These are phyloP conservation scores for Callosobruchus maculatus DNA, from an alignment of 2,888 invertebrate genomes.

Conservation along the genomic window DNA sequence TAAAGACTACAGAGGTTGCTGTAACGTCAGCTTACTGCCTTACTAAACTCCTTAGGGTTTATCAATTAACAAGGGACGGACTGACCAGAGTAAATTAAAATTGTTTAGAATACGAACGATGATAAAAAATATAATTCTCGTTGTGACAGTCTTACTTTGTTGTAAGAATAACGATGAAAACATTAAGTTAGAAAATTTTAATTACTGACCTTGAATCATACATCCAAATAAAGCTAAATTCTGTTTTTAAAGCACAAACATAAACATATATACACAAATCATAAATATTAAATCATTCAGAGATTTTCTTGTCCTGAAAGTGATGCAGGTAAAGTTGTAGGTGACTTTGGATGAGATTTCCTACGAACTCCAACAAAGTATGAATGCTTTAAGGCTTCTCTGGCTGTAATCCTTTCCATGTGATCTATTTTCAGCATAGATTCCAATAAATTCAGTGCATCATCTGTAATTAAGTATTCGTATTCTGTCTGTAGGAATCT, in stretches of 20 bases:
- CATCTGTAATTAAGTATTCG: constrained; percentile 44
- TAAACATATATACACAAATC: not conserved
- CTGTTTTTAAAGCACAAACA: not conserved
- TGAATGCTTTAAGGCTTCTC: constrained; percentile 43
- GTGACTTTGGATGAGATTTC: constrained; percentile 10
- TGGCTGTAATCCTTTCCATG: constrained; percentile 42
- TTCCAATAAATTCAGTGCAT: constrained; percentile 42
- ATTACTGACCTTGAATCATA: no score
- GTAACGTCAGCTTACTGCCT: no score
- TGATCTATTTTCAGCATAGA: constrained; percentile 44
- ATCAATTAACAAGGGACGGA: no score
- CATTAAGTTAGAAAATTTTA: not conserved
- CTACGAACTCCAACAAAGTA: constrained; percentile 39
- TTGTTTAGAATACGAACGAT: no score
- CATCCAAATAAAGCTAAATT: no score
- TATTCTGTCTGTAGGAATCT: constrained; percentile 45
- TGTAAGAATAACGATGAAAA: no score
- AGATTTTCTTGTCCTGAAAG: not conserved
- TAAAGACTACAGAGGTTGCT: no score
- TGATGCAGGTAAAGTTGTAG: not conserved
- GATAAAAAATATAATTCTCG: no score
- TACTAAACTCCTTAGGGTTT: no score
- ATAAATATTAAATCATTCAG: not conserved
- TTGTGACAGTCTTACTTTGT: no score
- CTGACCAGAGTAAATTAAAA: no score